phyloP scores from a whole-genome alignment of 2,797 vertebrate genomes.

The Sebastes paucispinis region DNA sequence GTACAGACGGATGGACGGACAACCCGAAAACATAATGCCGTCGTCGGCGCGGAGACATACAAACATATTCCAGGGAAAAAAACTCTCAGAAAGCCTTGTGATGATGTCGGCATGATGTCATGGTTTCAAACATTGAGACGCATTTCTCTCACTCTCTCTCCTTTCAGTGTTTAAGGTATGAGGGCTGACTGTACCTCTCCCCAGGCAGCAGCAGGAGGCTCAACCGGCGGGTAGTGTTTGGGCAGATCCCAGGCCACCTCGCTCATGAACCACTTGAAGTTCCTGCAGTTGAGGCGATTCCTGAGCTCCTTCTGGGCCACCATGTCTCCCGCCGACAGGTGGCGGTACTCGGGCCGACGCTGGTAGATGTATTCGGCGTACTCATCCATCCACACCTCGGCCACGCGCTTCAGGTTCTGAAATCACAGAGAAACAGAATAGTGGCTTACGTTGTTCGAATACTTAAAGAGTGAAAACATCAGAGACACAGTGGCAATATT shows the following conservation, averaged over 20 bases:
- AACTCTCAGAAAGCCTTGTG: neutral
- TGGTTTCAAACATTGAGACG: neutral
- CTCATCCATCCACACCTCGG: slow-evolving; percentile 99
- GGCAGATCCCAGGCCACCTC: slow-evolving; percentile 96
- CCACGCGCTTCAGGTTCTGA: slow-evolving; percentile 96
- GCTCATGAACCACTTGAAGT: slow-evolving; percentile 97
- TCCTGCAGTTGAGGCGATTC: slow-evolving; percentile 88
- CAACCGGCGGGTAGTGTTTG: slow-evolving; percentile 94
- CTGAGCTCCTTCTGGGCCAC: slow-evolving; percentile 90
- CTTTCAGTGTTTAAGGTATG: neutral
- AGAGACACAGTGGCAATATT: too few relatives aligned
- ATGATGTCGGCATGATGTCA: neutral
- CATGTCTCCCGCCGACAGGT: slow-evolving; percentile 93
- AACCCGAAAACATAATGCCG: too few relatives aligned
- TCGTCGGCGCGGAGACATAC: too few relatives aligned
- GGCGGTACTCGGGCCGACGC: slow-evolving; percentile 95
- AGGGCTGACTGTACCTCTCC: slow-evolving; percentile 84
- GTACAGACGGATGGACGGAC: too few relatives aligned
- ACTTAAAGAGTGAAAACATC: too few relatives aligned
- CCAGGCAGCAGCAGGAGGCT: slow-evolving; percentile 95
- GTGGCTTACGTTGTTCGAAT: neutral
- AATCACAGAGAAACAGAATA: neutral
- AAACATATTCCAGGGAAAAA: neutral
- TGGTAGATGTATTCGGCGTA: slow-evolving; percentile 95
- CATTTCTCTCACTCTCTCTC: neutral